Base-by-base conservation (phyloP, 2,888 invertebrate genomes). In the Morinoia aosen region DNA sequence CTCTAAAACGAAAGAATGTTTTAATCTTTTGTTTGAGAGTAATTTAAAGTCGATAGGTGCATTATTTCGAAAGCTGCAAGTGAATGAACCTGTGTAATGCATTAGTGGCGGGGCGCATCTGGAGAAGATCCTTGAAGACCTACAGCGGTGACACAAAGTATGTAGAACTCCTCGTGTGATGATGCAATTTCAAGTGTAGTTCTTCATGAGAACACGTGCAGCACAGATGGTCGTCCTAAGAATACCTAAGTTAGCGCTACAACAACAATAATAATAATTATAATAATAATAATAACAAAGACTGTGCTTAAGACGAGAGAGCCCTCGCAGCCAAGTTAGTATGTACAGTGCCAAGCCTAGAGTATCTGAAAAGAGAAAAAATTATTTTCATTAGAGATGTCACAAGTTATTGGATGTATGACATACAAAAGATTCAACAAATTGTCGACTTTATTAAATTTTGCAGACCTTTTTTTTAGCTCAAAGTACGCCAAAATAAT, bases 221-320 rank as follows among this genome's bases (percentile, higher is more conserved):
- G 48, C 90, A 90, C 90, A 90, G 90, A 39, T 90, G 90, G 90
- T 90, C 90, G 90, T 40, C 40, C 90, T 90, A 90, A 90, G 40
- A 40, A 33, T 90, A 40, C 90, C 90, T 90, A 90, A 40, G 39
- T 25, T 90, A 90, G 90, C 90, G 90, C 90, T 90, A 90, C 90
- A 90, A 90, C 90, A 90, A 90, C 90, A 90, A 90, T 76, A 76
- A 76, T 76, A 25, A 76, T 61, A 61, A 61, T 61, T 16, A 61
- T 61, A 12, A 61, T 76, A 76, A 76, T 64, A 64, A 64, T 76
- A 76, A 76, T 90, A 90, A 90, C 90, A 90, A 90, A 90, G 90
- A 90, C 90, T 90, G 90, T 90, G 90, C 90, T 90, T 90, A 40
- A 90, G 48, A 90, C 90, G 90, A 40, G 48, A 19, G 14, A 14